Evolutionary conservation across 1,140 invertebrate genomes (phyloP), one percentile per base, ranked within the genome.

Genomic region (Sitophilus oryzae): DNA sequence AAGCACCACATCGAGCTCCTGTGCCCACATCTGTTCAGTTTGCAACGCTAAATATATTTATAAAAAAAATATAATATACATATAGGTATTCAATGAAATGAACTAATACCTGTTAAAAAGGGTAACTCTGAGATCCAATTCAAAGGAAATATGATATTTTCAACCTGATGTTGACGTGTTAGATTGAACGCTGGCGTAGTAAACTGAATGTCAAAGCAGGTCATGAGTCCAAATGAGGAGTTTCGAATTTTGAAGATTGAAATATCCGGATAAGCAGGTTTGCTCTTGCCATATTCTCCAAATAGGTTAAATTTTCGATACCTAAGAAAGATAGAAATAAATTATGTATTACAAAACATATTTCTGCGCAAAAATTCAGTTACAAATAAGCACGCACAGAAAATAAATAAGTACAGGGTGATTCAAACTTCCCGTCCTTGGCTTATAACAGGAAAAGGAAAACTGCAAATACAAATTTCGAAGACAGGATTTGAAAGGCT

Each of bases 181-280:
- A 88, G 65, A 35, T 74, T 66, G 2, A 79, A 61, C 0, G 78
- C 71, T 0, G 89, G 89, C 1, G 74, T 65, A 35, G 78, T 60
- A 64, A 85, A 85, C 1, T 90, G 58, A n/a, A 92, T 76, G 67
- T 93, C 89, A 60, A 89, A 88, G 58, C 87, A 88, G 46, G 80
- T 84, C 30, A 90, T 76, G 0, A 82, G 73, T 1, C 89, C 90
- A 66, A 95, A 93, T 15, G 76, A 82, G 0, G 90, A 83, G 62
- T 93, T 93, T 68, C 91, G 88, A 0, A 90, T 91, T 3, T 74
- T 69, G 52, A 93, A 91, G 2, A 71, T 77, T 0, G 75, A 70
- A 0, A 76, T 23, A 58, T 70, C 59, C 9, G 62, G 43, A 52
- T 66, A 56, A 9, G 61, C 43, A 15, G 82, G 80, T 20, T 62